Evolutionary conservation across 2,888 invertebrate species (phyloP).

Genomic region (Rotaria magnacalcarata): DNA sequence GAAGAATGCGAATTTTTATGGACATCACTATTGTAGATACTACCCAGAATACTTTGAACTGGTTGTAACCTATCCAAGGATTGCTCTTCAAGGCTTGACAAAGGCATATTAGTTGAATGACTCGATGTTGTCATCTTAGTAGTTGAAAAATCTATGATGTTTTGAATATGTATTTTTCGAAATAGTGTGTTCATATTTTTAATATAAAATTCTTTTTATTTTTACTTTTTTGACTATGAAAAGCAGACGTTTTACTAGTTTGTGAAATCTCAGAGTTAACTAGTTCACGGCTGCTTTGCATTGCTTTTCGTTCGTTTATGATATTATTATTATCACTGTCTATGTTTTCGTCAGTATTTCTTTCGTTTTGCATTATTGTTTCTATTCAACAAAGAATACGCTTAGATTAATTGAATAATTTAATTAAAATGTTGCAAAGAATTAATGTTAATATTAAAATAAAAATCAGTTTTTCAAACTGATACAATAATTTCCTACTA

Average conservation of each 20-base stretch:
- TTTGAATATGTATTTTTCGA: too few species aligned
- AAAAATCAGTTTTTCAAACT: too few species aligned
- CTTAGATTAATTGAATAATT: too few species aligned
- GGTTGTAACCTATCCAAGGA: too few species aligned
- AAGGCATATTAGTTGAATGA: background rate
- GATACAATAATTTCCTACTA: too few species aligned
- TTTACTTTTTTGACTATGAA: background rate
- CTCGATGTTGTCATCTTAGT: background rate
- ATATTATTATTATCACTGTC: background rate
- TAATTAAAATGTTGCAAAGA: too few species aligned
- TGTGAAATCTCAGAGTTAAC: too few species aligned
- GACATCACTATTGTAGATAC: too few species aligned
- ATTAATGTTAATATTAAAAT: too few species aligned
- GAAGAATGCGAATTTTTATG: too few species aligned
- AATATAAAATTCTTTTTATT: background rate
- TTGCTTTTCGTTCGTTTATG: background rate
- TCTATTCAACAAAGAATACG: background rate
- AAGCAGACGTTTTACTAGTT: background rate
- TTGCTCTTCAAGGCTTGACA: too few species aligned
- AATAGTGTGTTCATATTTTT: background rate
- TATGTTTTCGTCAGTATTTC: background rate
- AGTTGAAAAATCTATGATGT: background rate
- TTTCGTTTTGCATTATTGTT: background rate
- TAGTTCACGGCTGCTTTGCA: background rate
- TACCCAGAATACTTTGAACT: background rate